Conservation (phyloP, 2,888 invertebrate species). For the Papilio gigon region DNA sequence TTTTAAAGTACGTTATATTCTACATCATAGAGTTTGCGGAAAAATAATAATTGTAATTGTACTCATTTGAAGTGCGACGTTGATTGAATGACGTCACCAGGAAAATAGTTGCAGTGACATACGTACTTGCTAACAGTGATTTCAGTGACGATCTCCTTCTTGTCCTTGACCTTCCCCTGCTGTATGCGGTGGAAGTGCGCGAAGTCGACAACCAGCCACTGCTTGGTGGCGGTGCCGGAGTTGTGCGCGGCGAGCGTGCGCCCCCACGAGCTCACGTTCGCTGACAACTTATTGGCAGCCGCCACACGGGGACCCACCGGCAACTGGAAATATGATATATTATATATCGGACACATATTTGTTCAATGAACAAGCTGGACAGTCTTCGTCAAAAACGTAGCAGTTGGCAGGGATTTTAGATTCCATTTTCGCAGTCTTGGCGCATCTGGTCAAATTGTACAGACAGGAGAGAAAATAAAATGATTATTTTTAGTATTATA, state of each 20-base stretch:
- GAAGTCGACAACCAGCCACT: constrained; percentile 92
- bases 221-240: constrained; percentile 92
- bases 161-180: constrained; percentile 44
- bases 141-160: constrained; percentile 62
- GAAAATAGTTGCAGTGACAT: not conserved
- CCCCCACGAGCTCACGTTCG: constrained; percentile 88
- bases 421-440: too few relatives aligned
- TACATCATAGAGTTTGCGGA: not conserved
- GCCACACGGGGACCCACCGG: constrained; percentile 89
- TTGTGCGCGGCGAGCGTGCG: constrained; percentile 85
- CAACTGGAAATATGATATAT: constrained; percentile 65
- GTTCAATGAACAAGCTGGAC: too few relatives aligned
- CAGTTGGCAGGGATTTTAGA: too few relatives aligned
- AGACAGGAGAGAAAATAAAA: too few relatives aligned
- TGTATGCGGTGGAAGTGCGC: constrained; percentile 75
- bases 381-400: too few relatives aligned
- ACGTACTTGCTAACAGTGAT: constrained; percentile 63
- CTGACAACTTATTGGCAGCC: constrained; percentile 91
- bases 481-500: too few relatives aligned
- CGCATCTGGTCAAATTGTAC: too few relatives aligned
- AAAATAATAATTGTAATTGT: not conserved
- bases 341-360: too few relatives aligned
- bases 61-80: not conserved
- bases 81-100: not conserved
- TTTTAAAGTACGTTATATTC: not conserved